Percentiles rank a stretch among this genome's conserved stretches.
Evolutionary conservation across 2,888 invertebrate species (phyloP).

Genomic region (Limnephilus lunatus): DNA sequence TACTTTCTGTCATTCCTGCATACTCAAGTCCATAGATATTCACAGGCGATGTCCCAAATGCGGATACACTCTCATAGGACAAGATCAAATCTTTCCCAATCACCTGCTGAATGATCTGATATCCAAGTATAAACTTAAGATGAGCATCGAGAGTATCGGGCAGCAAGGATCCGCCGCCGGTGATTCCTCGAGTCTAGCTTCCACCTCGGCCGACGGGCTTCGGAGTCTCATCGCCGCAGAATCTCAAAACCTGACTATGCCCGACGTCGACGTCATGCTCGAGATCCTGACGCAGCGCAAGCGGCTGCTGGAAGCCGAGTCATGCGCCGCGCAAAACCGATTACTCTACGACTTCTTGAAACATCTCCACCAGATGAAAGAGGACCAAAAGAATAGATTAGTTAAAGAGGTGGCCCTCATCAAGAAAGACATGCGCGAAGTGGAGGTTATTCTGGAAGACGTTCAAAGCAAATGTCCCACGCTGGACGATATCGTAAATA

Average conservation of each 20-base stretch:
- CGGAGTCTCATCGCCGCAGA: conserved; percentile 82
- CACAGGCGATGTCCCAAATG: conserved; percentile 90
- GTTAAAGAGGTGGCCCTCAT: conserved; percentile 86
- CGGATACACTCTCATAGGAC: conserved; percentile 82
- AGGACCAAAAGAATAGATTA: conserved; percentile 82
- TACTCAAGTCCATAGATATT: conserved; percentile 81
- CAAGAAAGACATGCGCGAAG: conserved; percentile 84
- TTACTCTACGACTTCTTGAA: conserved; percentile 90
- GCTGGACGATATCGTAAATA: conserved; percentile 76
- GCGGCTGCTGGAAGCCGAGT: conserved; percentile 88
- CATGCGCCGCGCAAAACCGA: conserved; percentile 86
- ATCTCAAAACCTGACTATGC: conserved; percentile 84
- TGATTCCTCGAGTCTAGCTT: conserved; percentile 71
- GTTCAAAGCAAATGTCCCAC: conserved; percentile 79
- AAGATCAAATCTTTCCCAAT: conserved; percentile 90
- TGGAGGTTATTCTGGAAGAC: conserved; percentile 81
- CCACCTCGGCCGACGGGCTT: conserved; percentile 75
- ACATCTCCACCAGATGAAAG: conserved; percentile 85
- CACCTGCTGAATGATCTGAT: conserved; percentile 90
- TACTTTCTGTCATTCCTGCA: conserved; percentile 92
- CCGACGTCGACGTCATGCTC: conserved; percentile 89
- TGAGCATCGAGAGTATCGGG: conserved; percentile 65
- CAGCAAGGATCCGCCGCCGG: conserved; percentile 66
- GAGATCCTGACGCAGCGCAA: conserved; percentile 88
- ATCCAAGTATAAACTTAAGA: conserved; percentile 81